These are phyloP conservation scores for Orchestia grillus DNA, from an alignment of 1,140 invertebrate genomes.

Conservation along the genomic window DNA sequence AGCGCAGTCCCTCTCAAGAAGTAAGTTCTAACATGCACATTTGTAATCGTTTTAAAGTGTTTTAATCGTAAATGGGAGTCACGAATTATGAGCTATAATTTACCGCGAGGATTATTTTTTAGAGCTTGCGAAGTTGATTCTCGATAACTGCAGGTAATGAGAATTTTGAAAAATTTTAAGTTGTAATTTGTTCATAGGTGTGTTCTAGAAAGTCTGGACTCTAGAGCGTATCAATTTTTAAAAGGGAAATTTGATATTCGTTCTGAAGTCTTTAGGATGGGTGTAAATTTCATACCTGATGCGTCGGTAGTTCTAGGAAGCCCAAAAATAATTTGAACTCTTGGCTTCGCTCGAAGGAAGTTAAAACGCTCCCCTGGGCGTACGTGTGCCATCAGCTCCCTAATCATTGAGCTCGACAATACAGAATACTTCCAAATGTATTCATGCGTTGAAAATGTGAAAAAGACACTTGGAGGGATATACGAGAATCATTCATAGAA, in stretches of 20 bases:
- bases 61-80: neutral
- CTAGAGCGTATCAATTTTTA: neutral
- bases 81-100: neutral
- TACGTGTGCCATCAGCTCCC: neutral
- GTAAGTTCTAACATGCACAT: slow-evolving; percentile 73
- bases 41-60: neutral
- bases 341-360: neutral
- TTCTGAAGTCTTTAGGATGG: neutral
- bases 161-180: neutral
- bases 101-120: neutral
- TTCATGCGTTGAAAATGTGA: neutral
- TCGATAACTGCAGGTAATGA: neutral
- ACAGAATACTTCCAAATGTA: too few species aligned
- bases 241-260: neutral
- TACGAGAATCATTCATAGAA: neutral
- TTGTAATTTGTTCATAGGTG: neutral
- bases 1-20: slow-evolving; percentile 98
- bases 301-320: neutral
- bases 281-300: neutral
- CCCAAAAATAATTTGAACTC: too few species aligned
- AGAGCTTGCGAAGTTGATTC: neutral
- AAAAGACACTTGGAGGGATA: neutral
- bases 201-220: neutral
- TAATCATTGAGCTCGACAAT: too few species aligned
- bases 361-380: neutral